phyloP scores from a whole-genome alignment of 1,140 invertebrate species.

The Cheumatopsyche charites region DNA sequence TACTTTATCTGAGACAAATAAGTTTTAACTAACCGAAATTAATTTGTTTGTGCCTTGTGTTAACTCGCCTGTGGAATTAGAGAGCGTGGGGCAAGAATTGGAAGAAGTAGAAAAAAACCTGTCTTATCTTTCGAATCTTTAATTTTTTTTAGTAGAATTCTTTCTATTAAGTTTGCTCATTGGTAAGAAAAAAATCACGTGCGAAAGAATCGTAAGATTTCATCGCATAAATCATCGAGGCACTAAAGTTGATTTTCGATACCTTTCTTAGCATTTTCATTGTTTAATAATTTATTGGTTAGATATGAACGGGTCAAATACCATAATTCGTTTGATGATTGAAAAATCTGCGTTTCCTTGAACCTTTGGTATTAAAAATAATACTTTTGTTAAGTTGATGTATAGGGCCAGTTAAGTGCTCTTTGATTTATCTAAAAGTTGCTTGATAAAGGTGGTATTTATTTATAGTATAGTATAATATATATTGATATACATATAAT shows the following conservation, averaged over 20 bases:
- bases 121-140: neutral
- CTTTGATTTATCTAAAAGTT: no score
- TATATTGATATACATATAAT: no score
- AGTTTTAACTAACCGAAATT: slow-evolving; percentile 19
- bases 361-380: neutral
- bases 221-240: slow-evolving; percentile 5
- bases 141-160: no score
- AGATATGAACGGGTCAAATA: neutral
- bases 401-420: no score
- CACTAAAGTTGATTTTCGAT: slow-evolving; percentile 6
- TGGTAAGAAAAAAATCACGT: no score
- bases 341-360: neutral
- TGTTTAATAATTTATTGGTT: slow-evolving; percentile 2
- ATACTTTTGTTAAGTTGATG: neutral
- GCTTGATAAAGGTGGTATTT: no score
- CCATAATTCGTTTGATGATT: neutral
- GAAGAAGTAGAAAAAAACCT: neutral
- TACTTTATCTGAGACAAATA: slow-evolving; percentile 17
- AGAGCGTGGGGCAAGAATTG: slow-evolving; percentile 9
- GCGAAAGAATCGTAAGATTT: no score
- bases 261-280: slow-evolving; percentile 11
- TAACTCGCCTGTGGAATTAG: neutral
- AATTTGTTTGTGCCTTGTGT: slow-evolving; percentile 19
- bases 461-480: no score
- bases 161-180: no score